phyloP scores from a whole-genome alignment of 2,113 vertebrate species.

The Pampusana beccarii region DNA sequence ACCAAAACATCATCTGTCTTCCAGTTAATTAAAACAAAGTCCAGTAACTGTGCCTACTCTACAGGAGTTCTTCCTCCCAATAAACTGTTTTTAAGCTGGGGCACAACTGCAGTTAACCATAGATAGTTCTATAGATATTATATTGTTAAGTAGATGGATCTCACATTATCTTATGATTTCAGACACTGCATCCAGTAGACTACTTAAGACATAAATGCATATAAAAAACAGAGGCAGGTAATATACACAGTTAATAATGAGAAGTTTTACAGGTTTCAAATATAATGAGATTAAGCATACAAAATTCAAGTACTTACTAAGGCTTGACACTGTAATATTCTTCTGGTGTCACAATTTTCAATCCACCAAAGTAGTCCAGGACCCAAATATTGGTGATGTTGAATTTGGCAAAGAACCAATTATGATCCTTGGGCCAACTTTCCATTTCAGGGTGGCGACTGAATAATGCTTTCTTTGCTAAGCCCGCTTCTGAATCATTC shows the following conservation, averaged over 20 bases:
- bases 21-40: neutral
- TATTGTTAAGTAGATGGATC: neutral
- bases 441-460: conserved; percentile 92
- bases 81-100: neutral
- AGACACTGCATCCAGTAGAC: neutral
- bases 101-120: neutral
- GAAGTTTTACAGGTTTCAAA: neutral
- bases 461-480: conserved; percentile 86
- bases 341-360: conserved; percentile 87
- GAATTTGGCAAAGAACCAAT: conserved; percentile 95
- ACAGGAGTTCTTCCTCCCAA: neutral
- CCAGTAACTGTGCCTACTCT: neutral
- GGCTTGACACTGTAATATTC: conserved; percentile 86
- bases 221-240: neutral
- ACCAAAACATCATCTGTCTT: neutral
- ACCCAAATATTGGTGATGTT: conserved; percentile 94
- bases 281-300: neutral
- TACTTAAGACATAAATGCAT: neutral
- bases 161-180: neutral
- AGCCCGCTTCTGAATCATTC: conserved; percentile 78
- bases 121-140: neutral
- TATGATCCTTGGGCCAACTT: conserved; percentile 88
- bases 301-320: conserved; percentile 61
- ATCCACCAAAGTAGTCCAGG: conserved; percentile 93
- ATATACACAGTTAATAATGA: neutral